Conservation (phyloP, 2,113 vertebrate species). For the Ceuthmochares aereus region DNA sequence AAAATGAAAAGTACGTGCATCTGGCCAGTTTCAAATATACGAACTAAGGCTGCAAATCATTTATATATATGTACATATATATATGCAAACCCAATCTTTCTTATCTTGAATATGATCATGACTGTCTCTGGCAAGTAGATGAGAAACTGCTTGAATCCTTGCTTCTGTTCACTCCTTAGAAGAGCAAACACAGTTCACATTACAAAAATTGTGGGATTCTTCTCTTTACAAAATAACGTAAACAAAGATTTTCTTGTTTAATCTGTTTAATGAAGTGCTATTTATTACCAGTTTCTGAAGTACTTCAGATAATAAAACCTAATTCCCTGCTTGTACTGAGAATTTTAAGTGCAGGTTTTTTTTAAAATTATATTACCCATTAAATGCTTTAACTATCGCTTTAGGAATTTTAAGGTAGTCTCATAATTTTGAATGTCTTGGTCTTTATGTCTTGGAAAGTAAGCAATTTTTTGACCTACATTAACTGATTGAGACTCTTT, state of each 20-base stretch:
- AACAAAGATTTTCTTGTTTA: slow-evolving; percentile 22
- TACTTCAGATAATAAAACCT: slow-evolving; percentile 27
- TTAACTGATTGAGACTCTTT: background rate
- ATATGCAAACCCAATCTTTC: background rate
- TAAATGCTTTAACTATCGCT: slow-evolving; percentile 27
- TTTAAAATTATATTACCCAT: background rate
- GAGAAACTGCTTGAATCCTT: background rate
- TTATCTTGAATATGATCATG: background rate
- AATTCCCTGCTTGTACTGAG: background rate
- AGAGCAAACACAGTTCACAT: background rate
- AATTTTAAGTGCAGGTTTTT: background rate
- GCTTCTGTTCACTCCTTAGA: background rate
- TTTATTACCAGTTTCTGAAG: slow-evolving; percentile 29
- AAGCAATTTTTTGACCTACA: background rate
- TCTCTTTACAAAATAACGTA: background rate
- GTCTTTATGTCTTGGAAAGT: background rate
- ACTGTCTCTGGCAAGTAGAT: background rate
- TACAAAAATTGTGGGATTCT: background rate
- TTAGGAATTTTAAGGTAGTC: slow-evolving; percentile 1
- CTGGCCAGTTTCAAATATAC: background rate
- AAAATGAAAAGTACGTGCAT: background rate
- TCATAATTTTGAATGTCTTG: background rate
- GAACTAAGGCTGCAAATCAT: background rate
- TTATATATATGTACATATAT: background rate
- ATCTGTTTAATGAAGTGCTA: slow-evolving; percentile 38